Evolutionary conservation across 2,113 vertebrate genomes (phyloP), one percentile per base, ranked within the genome.

Genomic region (Struthidea cinerea): DNA sequence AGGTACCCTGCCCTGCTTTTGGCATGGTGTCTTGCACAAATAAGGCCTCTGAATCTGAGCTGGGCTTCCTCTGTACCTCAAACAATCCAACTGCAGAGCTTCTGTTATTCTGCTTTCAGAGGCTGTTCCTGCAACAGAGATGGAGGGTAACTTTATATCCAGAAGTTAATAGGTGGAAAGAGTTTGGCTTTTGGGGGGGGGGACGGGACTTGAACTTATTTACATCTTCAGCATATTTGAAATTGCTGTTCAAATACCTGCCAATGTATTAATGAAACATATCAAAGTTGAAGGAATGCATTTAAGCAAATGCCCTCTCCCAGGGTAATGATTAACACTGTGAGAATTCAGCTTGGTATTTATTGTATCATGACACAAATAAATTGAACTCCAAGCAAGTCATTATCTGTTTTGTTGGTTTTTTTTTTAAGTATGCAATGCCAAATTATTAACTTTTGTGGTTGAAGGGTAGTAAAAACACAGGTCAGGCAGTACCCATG

Each of bases 391-490:
- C 24, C 50, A 87, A 93, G 81, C 61, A 85, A 94, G 55, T 83
- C 4, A 80, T 93, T 90, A 74, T 93, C 55, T 94, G 2, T 49
- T 26, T 49, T 49, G n/a, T n/a, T n/a, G n/a, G n/a, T n/a, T 49
- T 49, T 17, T 52, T 49, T 75, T 60, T 32, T 2, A 68, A 75
- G 24, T 13, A 32, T 68, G 39, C 30, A 81, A 26, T 68, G 20
- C 57, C 76, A 75, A 92, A 94, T 94, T 18, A 95, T 95, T 96
- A 95, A 97, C 87, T 86, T 70, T 17, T 75, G 79, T 75, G 64
- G 49, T 75, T 60, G 52, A 83, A 76, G 42, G 26, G 35, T 15
- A 49, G 27, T 71, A 35, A 84, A 94, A 94, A 24, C 41, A 53
- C 0, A 0, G 12, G 27, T 65, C 35, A 87, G 49, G 52, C 49